Percentiles rank a stretch among this genome's conserved stretches.
These are phyloP conservation scores for Pomatorhinus ruficollis DNA, from an alignment of 2,113 vertebrate genomes.

Conservation along the genomic window DNA sequence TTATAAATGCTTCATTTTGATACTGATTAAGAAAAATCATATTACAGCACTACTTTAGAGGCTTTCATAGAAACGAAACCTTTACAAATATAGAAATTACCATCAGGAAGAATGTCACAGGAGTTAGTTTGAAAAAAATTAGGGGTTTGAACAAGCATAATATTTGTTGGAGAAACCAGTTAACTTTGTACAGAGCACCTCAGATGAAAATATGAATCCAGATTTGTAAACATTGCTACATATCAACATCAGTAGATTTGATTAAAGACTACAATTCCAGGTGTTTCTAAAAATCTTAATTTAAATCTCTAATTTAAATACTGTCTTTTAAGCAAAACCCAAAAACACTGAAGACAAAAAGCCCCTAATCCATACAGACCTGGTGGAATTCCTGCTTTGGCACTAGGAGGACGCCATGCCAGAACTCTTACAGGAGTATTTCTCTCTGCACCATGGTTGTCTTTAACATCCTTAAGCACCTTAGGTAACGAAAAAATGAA, in stretches of 20 bases:
- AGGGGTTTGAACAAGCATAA: background rate
- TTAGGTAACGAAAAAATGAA: background rate
- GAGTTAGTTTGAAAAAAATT: background rate
- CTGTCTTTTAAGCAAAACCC: background rate
- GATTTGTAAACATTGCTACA: background rate
- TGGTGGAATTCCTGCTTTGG: constrained; percentile 65
- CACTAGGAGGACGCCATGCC: constrained; percentile 61
- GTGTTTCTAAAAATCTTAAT: background rate
- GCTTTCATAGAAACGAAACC: background rate
- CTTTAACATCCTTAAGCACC: constrained; percentile 62
- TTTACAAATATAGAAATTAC: background rate
- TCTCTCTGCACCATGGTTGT: constrained; percentile 3
- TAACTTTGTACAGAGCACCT: background rate
- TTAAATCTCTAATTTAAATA: background rate
- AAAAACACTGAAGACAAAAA: background rate
- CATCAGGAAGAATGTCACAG: background rate
- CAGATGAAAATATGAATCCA: background rate
- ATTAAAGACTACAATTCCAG: background rate
- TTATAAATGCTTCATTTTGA: background rate
- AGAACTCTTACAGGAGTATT: background rate
- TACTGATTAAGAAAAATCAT: background rate
- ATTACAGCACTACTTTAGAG: background rate
- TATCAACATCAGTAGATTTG: background rate
- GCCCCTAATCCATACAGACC: constrained; percentile 55
- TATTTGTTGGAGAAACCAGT: background rate